These are phyloP conservation scores for Atherinomorus stipes DNA, from an alignment of 2,113 vertebrate species.

Conservation along the genomic window DNA sequence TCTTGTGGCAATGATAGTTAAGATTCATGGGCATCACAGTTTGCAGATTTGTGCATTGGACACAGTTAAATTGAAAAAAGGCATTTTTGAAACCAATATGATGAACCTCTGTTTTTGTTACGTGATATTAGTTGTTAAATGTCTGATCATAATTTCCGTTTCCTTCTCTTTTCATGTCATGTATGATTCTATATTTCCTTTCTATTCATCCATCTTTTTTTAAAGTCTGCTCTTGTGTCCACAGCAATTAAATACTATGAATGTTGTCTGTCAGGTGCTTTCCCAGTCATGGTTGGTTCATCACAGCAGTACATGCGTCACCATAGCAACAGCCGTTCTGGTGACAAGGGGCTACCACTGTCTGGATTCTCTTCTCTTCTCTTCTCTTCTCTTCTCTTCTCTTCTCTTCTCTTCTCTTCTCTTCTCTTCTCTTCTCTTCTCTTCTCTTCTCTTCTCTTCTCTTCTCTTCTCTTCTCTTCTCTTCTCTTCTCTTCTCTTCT, in stretches of 20 bases:
- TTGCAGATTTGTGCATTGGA: neutral
- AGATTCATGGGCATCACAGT: neutral
- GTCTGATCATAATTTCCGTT: neutral
- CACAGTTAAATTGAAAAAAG: neutral
- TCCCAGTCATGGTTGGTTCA: slow-evolving; percentile 52
- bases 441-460: no score
- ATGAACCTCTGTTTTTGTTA: no score
- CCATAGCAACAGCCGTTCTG: slow-evolving; percentile 62
- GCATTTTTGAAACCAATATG: no score
- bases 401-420: no score
- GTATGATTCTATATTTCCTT: neutral
- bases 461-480: no score
- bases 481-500: slow-evolving; percentile 20
- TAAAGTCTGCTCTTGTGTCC: slow-evolving; percentile 12
- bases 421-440: no score
- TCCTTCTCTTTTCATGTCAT: neutral
- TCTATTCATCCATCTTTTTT: neutral
- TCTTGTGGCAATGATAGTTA: neutral
- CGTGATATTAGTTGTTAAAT: neutral
- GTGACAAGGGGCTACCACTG: slow-evolving; percentile 33
- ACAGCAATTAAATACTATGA: slow-evolving; percentile 46
- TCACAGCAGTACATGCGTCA: slow-evolving; percentile 42
- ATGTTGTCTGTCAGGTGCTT: slow-evolving; percentile 63
- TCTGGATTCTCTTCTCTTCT: neutral
- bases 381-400: no score